Conservation (phyloP, 2,113 vertebrate species). For the Poeciliopsis occidentalis region DNA sequence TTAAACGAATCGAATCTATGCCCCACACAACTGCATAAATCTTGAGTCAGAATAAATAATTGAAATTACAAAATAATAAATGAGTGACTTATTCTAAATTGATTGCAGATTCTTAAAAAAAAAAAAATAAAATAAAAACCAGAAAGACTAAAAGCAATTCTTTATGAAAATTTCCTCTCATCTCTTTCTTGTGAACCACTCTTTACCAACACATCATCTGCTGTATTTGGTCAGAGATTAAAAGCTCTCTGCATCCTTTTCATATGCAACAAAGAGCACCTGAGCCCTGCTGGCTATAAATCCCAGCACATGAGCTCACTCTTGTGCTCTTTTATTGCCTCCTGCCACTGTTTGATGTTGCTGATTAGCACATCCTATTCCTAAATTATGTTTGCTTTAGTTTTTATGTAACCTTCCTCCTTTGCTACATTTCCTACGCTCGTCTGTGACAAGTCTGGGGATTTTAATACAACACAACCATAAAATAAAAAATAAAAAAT, state of each 20-base stretch:
- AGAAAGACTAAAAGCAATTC: too few relatives aligned
- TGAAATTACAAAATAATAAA: neutral
- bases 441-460: neutral
- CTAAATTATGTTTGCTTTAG: slow-evolving; percentile 6
- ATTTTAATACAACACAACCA: slow-evolving; percentile 5
- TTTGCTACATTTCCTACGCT: neutral
- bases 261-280: slow-evolving; percentile 18
- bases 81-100: neutral
- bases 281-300: slow-evolving; percentile 9
- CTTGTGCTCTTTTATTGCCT: slow-evolving; percentile 12
- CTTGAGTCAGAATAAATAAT: neutral
- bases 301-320: slow-evolving; percentile 6
- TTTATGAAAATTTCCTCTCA: neutral
- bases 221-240: neutral
- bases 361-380: slow-evolving; percentile 1
- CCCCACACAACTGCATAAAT: neutral
- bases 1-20: neutral
- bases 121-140: neutral
- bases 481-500: slow-evolving; percentile 18
- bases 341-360: neutral
- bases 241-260: neutral
- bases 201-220: slow-evolving; percentile 1
- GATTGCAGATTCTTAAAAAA: neutral
- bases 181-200: neutral
- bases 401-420: slow-evolving; percentile 1